Percentiles rank a stretch among this genome's conserved stretches.
Evolutionary conservation across 2,888 invertebrate species (phyloP).

Genomic region (Thalpophila matura): DNA sequence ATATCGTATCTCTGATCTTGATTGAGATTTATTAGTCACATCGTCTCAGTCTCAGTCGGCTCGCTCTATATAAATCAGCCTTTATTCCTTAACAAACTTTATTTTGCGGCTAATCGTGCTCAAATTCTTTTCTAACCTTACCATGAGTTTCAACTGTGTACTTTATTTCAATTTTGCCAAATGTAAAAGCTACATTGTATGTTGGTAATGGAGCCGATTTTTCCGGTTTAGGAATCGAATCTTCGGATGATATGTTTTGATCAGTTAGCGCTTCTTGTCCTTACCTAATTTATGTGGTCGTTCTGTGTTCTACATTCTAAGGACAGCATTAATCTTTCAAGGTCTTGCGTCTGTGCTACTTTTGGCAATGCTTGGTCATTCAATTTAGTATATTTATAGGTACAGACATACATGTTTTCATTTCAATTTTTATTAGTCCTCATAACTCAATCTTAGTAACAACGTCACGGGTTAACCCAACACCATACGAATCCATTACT

Average conservation of each 20-base stretch:
- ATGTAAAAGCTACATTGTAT: slow-evolving; percentile 16
- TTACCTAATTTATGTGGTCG: slow-evolving; percentile 36
- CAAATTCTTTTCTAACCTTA: slow-evolving; percentile 16
- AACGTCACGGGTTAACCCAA: neutral
- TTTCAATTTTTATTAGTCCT: slow-evolving; percentile 7
- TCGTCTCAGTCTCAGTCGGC: slow-evolving; percentile 74
- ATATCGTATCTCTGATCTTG: slow-evolving; percentile 86
- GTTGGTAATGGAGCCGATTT: slow-evolving; percentile 56
- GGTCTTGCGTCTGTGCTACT: neutral
- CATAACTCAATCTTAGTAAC: neutral
- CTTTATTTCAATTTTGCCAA: slow-evolving; percentile 18
- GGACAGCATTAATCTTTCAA: slow-evolving; percentile 14
- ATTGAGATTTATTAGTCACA: slow-evolving; percentile 88
- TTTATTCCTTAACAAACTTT: slow-evolving; percentile 68
- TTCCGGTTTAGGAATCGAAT: slow-evolving; percentile 70
- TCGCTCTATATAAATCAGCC: slow-evolving; percentile 77
- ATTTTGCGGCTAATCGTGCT: slow-evolving; percentile 47
- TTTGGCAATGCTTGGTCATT: slow-evolving; percentile 23
- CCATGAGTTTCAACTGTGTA: slow-evolving; percentile 6
- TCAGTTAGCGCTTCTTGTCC: slow-evolving; percentile 75
- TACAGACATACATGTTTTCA: neutral
- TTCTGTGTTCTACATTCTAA: slow-evolving; percentile 22
- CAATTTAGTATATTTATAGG: slow-evolving; percentile 20
- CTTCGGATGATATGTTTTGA: slow-evolving; percentile 78
- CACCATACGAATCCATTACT: neutral